Evolutionary conservation across 2,113 vertebrate species (phyloP), one percentile per base, ranked within the genome.

Genomic region (Cyanocitta stelleri): DNA sequence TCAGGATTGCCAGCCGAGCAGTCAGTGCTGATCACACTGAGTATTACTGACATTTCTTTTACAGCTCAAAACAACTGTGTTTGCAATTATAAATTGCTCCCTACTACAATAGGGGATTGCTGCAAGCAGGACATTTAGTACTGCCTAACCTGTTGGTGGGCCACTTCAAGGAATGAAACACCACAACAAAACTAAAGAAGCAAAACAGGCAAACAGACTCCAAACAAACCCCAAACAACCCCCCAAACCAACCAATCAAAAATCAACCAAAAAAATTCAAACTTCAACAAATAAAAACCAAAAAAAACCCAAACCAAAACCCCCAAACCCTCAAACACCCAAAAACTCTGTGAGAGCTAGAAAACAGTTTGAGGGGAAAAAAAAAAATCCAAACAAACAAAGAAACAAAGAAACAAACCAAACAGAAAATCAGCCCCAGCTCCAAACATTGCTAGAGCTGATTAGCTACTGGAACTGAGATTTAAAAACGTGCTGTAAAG

Each of bases 281-380:
- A 46, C 7, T 13, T 51, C 22, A 23, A 23, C 7, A 37, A 52
- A 58, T 41, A 41, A 35, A 32, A 23, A 23, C 33, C 14, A 11
- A 13, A 32, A 9, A 9, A 62, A 76, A 14, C 7, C 11, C 11
- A 35, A 26, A 7, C 3, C 43, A 16, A 43, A 43, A 43, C 43
- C 6, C 10, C 3, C 11, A 44, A 46, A 46, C 24, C 11, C 13
- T 18, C 16, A 15, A 5, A 3, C 9, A 1, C 16, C 3, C 4
- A 6, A 54, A 83, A 76, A 7, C 2, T 56, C 11, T 30, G 9
- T 15, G 32, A 76, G 13, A 66, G 1, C 4, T 46, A 46, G 20
- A 11, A 66, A 77, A 51, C 4, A 44, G 20, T 66, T 35, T 51
- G 11, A 52, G 27, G 4, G 3, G 10, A 4, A 11, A 44, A 48